Evolutionary conservation across 2,113 vertebrate genomes (phyloP).

Genomic region (Heterotilapia buettikoferi): DNA sequence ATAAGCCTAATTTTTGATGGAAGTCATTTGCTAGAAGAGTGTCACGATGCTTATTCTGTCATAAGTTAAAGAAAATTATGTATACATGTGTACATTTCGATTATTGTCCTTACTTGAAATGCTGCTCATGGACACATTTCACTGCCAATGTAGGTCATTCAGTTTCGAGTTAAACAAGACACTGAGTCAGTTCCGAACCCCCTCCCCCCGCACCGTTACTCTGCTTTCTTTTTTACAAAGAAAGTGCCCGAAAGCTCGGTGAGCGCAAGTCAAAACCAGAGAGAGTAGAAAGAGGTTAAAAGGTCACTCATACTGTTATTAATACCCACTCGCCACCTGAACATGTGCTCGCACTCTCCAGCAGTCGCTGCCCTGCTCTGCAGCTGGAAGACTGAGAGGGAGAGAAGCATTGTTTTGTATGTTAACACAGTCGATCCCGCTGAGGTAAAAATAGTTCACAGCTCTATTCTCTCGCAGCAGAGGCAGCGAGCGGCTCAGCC

Average conservation of each 20-base stretch:
- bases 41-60: neutral
- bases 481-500: conserved; percentile 47
- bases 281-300: neutral
- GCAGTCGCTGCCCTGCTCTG: conserved; percentile 25
- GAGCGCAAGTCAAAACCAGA: neutral
- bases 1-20: neutral
- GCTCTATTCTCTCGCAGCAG: conserved; percentile 48
- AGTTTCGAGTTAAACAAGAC: neutral
- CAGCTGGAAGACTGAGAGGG: conserved; percentile 49
- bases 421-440: conserved; percentile 58
- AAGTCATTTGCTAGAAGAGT: neutral
- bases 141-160: neutral
- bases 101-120: neutral
- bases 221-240: neutral
- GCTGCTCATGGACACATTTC: neutral
- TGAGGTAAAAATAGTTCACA: conserved; percentile 64
- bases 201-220: neutral
- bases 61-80: neutral
- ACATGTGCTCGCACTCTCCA: neutral
- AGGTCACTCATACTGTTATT: neutral
- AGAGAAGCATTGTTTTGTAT: conserved; percentile 61
- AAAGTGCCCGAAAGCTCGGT: neutral
- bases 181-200: neutral
- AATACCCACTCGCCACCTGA: neutral
- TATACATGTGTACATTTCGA: neutral